Evolutionary conservation across 2,113 vertebrate species (phyloP).

Genomic region (Myrmecophaga tridactyla): DNA sequence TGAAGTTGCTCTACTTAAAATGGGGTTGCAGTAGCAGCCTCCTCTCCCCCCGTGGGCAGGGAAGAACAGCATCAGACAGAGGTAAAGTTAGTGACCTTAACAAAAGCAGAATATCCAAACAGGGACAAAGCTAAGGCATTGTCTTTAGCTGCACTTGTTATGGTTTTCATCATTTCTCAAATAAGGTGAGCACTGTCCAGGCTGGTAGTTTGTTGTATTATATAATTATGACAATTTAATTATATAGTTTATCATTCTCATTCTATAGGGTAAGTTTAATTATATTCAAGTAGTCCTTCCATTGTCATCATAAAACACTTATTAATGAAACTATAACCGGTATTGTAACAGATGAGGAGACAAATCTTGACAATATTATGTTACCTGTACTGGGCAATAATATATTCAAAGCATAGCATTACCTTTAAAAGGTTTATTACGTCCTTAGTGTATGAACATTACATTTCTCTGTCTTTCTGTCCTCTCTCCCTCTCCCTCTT

Average conservation of each 20-base stretch:
- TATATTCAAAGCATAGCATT: not conserved
- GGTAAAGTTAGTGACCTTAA: not conserved
- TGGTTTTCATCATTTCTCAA: not conserved
- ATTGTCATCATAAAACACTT: conserved; percentile 18
- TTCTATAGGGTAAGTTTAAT: not conserved
- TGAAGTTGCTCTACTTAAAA: not conserved
- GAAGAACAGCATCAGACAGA: not conserved
- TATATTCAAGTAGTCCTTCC: not conserved
- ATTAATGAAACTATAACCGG: not conserved
- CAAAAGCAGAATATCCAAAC: not conserved
- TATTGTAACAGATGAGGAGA: not conserved
- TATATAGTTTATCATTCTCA: not conserved
- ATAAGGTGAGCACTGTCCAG: not conserved
- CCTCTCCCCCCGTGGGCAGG: rapidly evolving
- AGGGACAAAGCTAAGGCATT: not conserved
- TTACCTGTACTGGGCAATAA: not conserved
- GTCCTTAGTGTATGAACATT: not conserved
- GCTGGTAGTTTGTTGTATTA: not conserved
- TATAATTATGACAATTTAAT: not conserved
- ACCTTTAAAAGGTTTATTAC: not conserved
- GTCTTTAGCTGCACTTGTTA: not conserved
- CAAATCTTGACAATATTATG: not conserved
- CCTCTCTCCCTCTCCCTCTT: no score
- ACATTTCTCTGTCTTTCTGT: not conserved
- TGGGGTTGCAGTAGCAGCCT: no score